Evolutionary conservation across 2,888 invertebrate genomes (phyloP).

Genomic region (Drosophila greeni): DNA sequence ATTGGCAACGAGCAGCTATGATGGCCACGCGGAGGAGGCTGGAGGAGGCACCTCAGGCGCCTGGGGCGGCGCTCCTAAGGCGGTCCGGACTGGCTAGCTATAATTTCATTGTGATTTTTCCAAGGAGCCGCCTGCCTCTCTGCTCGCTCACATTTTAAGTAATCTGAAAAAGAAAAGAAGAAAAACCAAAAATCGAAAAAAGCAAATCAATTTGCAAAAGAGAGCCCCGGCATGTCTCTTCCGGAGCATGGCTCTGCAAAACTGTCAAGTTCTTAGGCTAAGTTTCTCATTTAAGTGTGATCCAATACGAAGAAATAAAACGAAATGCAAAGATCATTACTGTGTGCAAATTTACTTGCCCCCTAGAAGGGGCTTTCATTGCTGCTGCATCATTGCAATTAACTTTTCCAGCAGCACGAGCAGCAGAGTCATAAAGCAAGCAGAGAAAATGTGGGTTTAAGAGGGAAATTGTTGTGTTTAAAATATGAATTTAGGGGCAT

Average conservation of each 20-base stretch:
- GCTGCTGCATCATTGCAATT: conserved; percentile 5
- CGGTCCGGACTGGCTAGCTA: conserved; percentile 25
- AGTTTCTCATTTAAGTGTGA: conserved; percentile 29
- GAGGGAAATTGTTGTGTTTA: neutral
- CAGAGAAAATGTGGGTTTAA: neutral
- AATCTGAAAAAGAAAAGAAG: neutral
- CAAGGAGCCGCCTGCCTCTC: conserved; percentile 23
- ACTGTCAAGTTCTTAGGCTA: conserved; percentile 40
- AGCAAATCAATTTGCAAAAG: conserved; percentile 4
- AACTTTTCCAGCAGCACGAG: neutral
- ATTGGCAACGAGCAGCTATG: conserved; percentile 79
- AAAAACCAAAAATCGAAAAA: neutral
- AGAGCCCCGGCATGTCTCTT: neutral
- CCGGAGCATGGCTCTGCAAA: conserved; percentile 21
- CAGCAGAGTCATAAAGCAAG: neutral
- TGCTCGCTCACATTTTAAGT: conserved; percentile 1
- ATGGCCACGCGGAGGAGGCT: conserved; percentile 72
- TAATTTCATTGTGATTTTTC: conserved; percentile 62
- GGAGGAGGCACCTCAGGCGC: conserved; percentile 54
- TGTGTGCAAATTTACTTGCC: neutral
- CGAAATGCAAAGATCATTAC: conserved; percentile 3
- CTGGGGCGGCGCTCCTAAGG: conserved; percentile 65
- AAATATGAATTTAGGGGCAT: neutral
- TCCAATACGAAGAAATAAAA: conserved; percentile 25
- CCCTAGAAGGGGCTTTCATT: too few species aligned